These are phyloP conservation scores for Rissa tridactyla DNA, from an alignment of 2,113 vertebrate genomes.

Conservation along the genomic window DNA sequence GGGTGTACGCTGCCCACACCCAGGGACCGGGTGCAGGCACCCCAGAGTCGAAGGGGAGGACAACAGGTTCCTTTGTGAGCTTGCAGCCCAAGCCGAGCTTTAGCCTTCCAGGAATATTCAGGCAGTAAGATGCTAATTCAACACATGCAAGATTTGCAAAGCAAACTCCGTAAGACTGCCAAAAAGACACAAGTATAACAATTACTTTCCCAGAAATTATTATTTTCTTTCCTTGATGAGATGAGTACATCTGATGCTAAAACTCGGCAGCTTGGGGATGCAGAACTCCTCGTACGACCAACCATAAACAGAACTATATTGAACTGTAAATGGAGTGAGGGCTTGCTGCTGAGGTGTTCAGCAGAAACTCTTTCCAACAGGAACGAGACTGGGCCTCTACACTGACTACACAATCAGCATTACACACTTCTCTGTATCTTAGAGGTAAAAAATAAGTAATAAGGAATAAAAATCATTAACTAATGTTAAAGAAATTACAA, in stretches of 20 bases:
- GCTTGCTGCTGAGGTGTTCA: neutral
- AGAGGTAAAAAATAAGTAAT: neutral
- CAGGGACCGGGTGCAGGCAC: fast-evolving
- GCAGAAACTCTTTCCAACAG: neutral
- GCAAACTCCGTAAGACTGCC: neutral
- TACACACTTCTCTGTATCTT: neutral
- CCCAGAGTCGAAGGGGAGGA: fast-evolving
- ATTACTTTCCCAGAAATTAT: neutral
- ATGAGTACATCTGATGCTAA: neutral
- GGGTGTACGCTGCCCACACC: fast-evolving
- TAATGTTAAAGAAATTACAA: neutral
- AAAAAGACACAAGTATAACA: neutral
- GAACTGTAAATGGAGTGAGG: neutral
- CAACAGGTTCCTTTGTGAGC: fast-evolving
- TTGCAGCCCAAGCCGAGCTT: neutral
- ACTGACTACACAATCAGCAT: neutral
- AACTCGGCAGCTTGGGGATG: neutral
- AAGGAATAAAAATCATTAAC: neutral
- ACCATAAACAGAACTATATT: neutral
- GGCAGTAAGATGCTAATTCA: neutral
- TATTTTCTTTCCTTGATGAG: neutral
- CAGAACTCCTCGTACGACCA: neutral
- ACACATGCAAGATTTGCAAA: neutral
- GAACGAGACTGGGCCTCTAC: neutral
- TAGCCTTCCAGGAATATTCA: neutral